Base-by-base conservation (phyloP, 2,888 invertebrate genomes). In the Meiosimyza decipiens region DNA sequence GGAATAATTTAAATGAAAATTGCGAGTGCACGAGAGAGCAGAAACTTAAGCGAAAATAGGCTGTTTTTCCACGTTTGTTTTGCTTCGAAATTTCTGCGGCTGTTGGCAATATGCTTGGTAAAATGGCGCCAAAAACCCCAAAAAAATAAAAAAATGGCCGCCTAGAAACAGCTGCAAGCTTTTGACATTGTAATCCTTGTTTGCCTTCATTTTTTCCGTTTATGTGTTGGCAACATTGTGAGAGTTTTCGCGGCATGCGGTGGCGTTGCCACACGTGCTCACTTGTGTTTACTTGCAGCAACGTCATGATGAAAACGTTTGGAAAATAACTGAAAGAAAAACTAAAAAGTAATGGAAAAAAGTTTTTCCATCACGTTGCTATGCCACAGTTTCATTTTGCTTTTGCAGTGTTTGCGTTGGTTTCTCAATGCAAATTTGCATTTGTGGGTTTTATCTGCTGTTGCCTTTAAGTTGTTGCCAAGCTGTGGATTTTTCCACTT, bases 121-220 rank as follows among this genome's bases (percentile, higher is more conserved):
- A 40, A 40, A 40, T 40, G 40, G 40, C 40, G 40, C 40, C 40
- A 40, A 40, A 77, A 76, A 73, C 51, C 54, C 40, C 68, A 70
- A 77, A 83, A 83, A 80, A 80, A 80, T 80, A 81, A 80, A 79
- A 82, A 81, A 76, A 82, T 84, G 83, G 83, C 84, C 77, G 80
- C 83, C 82, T 83, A 79, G 83, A 84, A 83, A 81, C 81, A 82
- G 81, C 82, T 82, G 82, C 75, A 22, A 60, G 51, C 59, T 50
- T 40, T 60, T 69, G 68, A 69, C 68, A 69, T 59, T 59, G 68
- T 33, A 67, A 60, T 22, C 28, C 47, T 72, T 64, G 66, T 22
- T 49, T 57, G 75, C 71, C 71, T 63, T 62, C 69, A 51, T 63
- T 67, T 33, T 73, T 73, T 16, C 52, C 52, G 33, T 66, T 54